A percentile compares a stretch with the other conserved stretches of the same genome.
Evolutionary conservation across 2,113 vertebrate species (phyloP).

Genomic region (Thymallus thymallus): DNA sequence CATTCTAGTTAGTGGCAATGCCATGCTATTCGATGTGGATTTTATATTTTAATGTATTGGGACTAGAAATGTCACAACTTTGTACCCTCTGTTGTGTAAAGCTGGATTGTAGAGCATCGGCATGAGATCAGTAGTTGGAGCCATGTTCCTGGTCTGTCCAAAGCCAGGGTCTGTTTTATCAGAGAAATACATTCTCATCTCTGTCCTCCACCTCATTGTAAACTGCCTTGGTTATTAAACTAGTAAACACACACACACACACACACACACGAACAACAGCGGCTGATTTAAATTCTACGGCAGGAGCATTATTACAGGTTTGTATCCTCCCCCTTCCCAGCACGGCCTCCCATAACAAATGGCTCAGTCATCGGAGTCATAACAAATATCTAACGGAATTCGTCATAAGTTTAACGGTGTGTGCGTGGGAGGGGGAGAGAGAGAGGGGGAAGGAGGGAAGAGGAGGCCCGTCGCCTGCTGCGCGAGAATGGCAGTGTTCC

Average conservation of each 20-base stretch:
- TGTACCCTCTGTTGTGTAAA: too few species aligned
- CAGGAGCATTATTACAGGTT: conserved; percentile 70
- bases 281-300: conserved; percentile 71
- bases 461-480: conserved; percentile 10
- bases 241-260: conserved; percentile 16
- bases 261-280: not conserved
- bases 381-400: conserved; percentile 75
- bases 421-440: conserved; percentile 1
- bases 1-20: too few species aligned
- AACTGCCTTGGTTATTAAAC: conserved; percentile 45
- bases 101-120: too few species aligned
- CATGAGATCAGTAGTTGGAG: too few species aligned
- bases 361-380: conserved; percentile 75
- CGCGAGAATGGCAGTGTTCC: conserved; percentile 25
- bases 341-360: conserved; percentile 74
- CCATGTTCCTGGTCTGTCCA: not conserved
- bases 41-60: too few species aligned
- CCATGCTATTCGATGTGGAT: too few species aligned
- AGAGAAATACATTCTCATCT: conserved; percentile 33
- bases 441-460: not conserved
- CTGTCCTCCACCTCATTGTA: conserved; percentile 52
- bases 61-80: too few species aligned
- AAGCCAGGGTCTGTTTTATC: too few species aligned
- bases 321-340: conserved; percentile 70
- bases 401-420: conserved; percentile 62